Conservation (phyloP, 2,888 invertebrate genomes). For the Drosophila peninsularis region DNA sequence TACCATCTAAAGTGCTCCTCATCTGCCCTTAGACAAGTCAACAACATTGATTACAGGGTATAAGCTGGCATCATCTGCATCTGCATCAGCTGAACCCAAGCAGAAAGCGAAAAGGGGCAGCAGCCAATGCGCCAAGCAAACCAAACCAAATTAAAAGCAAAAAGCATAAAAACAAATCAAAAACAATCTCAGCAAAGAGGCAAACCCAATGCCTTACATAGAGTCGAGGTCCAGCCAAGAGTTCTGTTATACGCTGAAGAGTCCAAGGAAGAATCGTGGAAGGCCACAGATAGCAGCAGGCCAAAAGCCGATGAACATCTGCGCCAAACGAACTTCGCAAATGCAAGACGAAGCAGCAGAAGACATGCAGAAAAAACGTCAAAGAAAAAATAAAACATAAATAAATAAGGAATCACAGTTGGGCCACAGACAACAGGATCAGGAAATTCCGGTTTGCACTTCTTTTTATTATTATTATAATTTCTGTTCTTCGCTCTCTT, state of each 20-base stretch:
- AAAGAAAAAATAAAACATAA: conserved; percentile 9
- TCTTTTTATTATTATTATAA: conserved; percentile 72
- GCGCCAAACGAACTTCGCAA: conserved; percentile 40
- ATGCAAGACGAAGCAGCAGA: conserved; percentile 21
- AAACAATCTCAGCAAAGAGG: conserved; percentile 6
- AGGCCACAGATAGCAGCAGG: conserved; percentile 24
- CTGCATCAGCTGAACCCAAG: conserved; percentile 21
- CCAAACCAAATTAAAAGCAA: background rate
- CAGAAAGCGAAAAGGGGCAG: conserved; percentile 51
- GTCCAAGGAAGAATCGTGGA: conserved; percentile 33
- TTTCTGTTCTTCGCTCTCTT: conserved; percentile 43
- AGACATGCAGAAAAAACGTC: conserved; percentile 5
- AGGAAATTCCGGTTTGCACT: conserved; percentile 77
- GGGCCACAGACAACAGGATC: conserved; percentile 73
- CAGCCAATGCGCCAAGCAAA: background rate
- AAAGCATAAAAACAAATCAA: background rate
- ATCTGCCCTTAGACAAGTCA: background rate
- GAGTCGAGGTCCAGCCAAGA: conserved; percentile 27
- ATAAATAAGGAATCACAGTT: conserved; percentile 72
- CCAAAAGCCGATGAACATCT: conserved; percentile 51
- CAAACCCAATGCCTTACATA: conserved; percentile 78
- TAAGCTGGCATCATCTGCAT: background rate
- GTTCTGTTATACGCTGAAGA: conserved; percentile 40
- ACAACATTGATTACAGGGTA: conserved; percentile 17
- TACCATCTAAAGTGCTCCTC: background rate